Evolutionary conservation across 1,140 invertebrate genomes (phyloP).

Genomic region (Ceratosolen solmsi): DNA sequence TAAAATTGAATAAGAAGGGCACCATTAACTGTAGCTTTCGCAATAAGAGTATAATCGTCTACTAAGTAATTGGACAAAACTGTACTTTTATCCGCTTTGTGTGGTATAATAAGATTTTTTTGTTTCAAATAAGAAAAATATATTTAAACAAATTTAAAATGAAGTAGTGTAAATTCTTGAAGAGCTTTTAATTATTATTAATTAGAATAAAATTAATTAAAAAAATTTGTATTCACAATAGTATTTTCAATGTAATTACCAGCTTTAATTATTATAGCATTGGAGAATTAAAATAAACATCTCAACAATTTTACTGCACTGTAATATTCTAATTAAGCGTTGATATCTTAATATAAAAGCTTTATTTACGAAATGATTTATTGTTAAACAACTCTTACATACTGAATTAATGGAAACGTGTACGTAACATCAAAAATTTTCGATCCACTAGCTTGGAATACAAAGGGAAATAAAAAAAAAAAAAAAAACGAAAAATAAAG

Average conservation of each 20-base stretch:
- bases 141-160: neutral
- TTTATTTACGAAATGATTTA: neutral
- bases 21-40: slow-evolving; percentile 16
- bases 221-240: neutral
- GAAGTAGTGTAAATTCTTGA: neutral
- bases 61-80: slow-evolving; percentile 33
- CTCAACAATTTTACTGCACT: too few species aligned
- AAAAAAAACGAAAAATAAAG: too few species aligned
- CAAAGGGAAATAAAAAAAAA: neutral
- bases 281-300: too few species aligned
- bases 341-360: too few species aligned
- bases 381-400: neutral
- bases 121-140: slow-evolving; percentile 11
- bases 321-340: too few species aligned
- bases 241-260: too few species aligned
- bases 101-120: neutral
- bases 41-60: slow-evolving; percentile 24
- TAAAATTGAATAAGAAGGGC: slow-evolving; percentile 26
- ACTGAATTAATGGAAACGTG: neutral
- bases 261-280: too few species aligned
- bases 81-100: slow-evolving; percentile 7
- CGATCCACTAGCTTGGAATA: neutral
- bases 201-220: neutral
- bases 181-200: neutral
- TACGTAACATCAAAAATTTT: slow-evolving; percentile 6